Conservation (phyloP, 2,888 invertebrate genomes). For the Xestia rhomboidea region DNA sequence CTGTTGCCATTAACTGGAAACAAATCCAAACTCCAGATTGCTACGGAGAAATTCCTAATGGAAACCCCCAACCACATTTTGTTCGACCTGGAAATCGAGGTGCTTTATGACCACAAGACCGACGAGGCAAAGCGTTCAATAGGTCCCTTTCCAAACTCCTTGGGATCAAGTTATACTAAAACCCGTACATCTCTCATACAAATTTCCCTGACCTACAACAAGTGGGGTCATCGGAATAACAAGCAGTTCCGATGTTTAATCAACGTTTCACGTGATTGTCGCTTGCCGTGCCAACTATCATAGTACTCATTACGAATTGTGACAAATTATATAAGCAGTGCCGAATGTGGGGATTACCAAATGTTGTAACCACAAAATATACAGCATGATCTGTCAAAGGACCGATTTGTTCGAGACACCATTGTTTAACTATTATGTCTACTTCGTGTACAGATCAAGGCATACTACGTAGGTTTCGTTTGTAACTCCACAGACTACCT, state of each 20-base stretch:
- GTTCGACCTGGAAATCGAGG: neutral
- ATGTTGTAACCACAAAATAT: neutral
- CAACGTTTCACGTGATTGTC: constrained; percentile 40
- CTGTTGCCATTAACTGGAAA: neutral
- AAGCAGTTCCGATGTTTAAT: constrained; percentile 20
- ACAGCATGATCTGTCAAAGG: no score
- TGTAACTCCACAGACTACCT: neutral
- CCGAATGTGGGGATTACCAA: neutral
- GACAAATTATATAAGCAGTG: constrained; percentile 21
- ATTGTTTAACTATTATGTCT: no score
- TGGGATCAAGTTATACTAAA: neutral
- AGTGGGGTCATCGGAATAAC: neutral
- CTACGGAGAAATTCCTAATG: neutral
- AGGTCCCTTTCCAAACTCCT: neutral
- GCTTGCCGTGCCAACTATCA: constrained; percentile 29
- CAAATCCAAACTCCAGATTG: neutral
- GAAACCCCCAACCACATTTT: neutral
- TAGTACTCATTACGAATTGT: constrained; percentile 15
- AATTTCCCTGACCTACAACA: constrained; percentile 29
- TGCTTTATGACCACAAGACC: neutral
- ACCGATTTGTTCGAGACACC: no score
- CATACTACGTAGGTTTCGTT: neutral
- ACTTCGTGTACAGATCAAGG: no score
- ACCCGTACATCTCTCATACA: neutral
- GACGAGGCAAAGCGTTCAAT: neutral